Evolutionary conservation across 2,797 vertebrate species (phyloP), one percentile per base, ranked within the genome.

Genomic region (Enteromius paludinosus): DNA sequence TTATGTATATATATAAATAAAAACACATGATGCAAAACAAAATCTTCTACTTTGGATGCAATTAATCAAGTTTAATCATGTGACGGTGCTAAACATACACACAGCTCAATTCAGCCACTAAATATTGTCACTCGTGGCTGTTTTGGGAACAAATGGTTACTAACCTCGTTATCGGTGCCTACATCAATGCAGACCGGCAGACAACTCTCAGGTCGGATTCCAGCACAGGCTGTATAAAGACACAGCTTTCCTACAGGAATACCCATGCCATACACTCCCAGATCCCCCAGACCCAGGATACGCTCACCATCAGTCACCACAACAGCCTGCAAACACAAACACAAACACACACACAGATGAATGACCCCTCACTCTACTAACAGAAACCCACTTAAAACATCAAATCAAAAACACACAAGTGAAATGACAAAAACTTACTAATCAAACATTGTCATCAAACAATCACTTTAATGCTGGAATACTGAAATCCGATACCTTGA

Each of bases 221-320:
- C 98, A 1, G 97, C 98, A 85, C 97, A 99, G 10, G 98, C 98
- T 0, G 98, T 98, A 85, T 99, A 99, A 69, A 99, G 90, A 86
- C 98, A 99, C 33, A 99, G 94, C 78, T 99, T 99, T 78, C 98
- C 98, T 0, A 99, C 97, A 4, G 98, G 97, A 79, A 99, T 99
- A 17, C 97, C 98, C 98, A 99, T 99, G 74, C 98, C 98, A 23
- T 98, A 99, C 84, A 98, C 98, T 0, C 98, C 98, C 25, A 99
- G 93, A 90, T 99, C 98, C 14, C 98, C 98, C 61, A 99, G 94
- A 62, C 98, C 98, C 92, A 99, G 87, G 89, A 99, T 99, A 66
- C 98, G 96, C 90, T 99, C 97, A 81, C 98, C 98, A 11, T 99
- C 98, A 5, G 98, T 99, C 78, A 99, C 97, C 0, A 99, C 98